Conservation (phyloP, 2,888 invertebrate species). For the Polydrusus pterygomalis region DNA sequence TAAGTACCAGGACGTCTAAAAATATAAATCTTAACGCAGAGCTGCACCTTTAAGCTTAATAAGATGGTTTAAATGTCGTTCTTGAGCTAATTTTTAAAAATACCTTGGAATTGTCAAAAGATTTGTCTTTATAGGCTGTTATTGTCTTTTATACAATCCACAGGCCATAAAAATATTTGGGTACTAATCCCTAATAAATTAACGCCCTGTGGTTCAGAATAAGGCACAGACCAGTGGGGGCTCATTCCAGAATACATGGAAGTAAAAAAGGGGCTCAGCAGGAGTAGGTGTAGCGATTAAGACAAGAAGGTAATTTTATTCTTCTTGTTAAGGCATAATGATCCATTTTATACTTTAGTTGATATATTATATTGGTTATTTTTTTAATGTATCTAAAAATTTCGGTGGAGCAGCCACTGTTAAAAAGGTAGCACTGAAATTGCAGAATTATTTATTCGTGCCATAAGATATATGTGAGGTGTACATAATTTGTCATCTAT, state of each 20-base stretch:
- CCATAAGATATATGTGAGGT: conserved; percentile 33
- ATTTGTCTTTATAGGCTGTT: neutral
- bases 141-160: conserved; percentile 8
- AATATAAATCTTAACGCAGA: conserved; percentile 20
- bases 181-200: conserved; percentile 41
- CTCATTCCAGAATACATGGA: no score
- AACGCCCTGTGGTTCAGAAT: conserved; percentile 40
- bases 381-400: no score
- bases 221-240: no score
- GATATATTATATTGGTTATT: no score
- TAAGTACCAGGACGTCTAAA: conserved; percentile 3
- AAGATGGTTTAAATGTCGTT: neutral
- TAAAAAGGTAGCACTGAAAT: conserved; percentile 45
- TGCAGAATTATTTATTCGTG: conserved; percentile 44
- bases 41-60: conserved; percentile 23
- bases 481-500: conserved; percentile 50
- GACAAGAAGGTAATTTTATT: no score
- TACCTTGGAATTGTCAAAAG: neutral
- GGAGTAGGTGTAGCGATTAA: no score
- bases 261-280: no score
- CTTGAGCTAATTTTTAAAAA: neutral
- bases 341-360: no score
- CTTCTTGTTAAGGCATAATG: no score
- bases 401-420: neutral
- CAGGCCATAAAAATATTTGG: conserved; percentile 18